A percentile compares a stretch with the other conserved stretches of the same genome.
phyloP scores from a whole-genome alignment of 1,140 invertebrate species.

The Drosophila nikananu region DNA sequence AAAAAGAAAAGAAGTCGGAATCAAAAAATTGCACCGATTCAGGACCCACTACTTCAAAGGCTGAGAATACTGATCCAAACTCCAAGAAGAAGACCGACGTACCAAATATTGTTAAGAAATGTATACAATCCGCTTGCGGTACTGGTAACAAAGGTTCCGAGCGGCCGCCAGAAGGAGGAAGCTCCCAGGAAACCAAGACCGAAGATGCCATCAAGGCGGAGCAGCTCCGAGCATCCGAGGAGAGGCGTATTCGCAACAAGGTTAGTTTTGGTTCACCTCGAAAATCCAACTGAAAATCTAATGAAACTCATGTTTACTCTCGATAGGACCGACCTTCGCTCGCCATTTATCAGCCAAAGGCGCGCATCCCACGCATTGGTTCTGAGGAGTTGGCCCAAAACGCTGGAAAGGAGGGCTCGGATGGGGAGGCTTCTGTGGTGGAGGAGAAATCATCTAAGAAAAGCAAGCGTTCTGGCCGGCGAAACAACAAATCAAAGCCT shows the following conservation, averaged over 20 bases:
- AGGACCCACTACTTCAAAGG: slow-evolving; percentile 3
- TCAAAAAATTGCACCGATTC: slow-evolving; percentile 1
- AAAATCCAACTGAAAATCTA: background rate
- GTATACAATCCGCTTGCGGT: background rate
- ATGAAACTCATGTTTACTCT: background rate
- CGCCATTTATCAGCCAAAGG: slow-evolving; percentile 83
- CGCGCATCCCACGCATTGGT: slow-evolving; percentile 34
- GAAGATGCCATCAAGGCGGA: slow-evolving; percentile 24
- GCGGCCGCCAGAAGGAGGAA: background rate
- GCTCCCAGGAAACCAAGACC: background rate
- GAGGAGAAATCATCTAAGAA: slow-evolving; percentile 41
- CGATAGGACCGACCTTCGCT: slow-evolving; percentile 83
- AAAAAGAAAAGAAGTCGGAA: slow-evolving; percentile 49
- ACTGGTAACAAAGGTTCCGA: background rate
- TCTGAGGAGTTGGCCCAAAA: slow-evolving; percentile 58
- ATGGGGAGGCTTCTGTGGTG: slow-evolving; percentile 17
- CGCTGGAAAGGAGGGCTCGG: slow-evolving; percentile 31
- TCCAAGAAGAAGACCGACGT: background rate
- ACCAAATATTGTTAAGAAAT: slow-evolving; percentile 3
- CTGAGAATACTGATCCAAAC: background rate
- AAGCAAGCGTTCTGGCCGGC: slow-evolving; percentile 50
- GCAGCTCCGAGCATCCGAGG: slow-evolving; percentile 50
- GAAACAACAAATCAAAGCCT: slow-evolving; percentile 44
- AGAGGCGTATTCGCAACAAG: slow-evolving; percentile 86
- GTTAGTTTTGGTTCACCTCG: slow-evolving; percentile 31